Conservation (phyloP, 2,888 invertebrate genomes). For the Synergus gifuensis region DNA sequence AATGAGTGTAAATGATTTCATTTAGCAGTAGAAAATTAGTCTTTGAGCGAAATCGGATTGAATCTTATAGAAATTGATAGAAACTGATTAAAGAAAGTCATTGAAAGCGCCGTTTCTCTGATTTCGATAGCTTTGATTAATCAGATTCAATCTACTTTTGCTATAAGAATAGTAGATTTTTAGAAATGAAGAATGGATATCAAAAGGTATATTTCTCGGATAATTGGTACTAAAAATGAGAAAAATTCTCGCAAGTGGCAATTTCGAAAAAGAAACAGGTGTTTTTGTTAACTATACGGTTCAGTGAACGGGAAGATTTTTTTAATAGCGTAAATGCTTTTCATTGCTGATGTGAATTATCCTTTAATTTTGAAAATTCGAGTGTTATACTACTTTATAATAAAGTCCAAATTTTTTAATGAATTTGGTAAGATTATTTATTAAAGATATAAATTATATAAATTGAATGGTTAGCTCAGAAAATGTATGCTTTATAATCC, state of each 20-base stretch:
- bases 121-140: not conserved
- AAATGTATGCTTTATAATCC: not conserved
- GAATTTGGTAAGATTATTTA: not conserved
- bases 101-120: not conserved
- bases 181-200: slow-evolving; percentile 4
- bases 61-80: not conserved
- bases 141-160: not conserved
- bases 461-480: not conserved
- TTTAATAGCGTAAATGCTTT: not conserved
- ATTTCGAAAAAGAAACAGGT: not conserved
- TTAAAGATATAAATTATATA: too few species aligned
- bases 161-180: not conserved
- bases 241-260: not conserved
- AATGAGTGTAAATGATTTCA: not conserved
- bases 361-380: not conserved
- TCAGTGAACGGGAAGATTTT: slow-evolving; percentile 6
- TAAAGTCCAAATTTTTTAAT: not conserved
- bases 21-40: not conserved
- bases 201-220: not conserved
- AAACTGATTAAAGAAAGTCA: not conserved
- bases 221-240: slow-evolving; percentile 18
- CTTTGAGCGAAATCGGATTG: not conserved
- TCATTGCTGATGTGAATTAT: not conserved
- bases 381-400: not conserved
- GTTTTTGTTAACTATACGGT: slow-evolving; percentile 3